Percentiles rank a stretch among this genome's conserved stretches.
These are phyloP conservation scores for Pseudochirops cupreus DNA, from an alignment of 2,797 vertebrate genomes.

Conservation along the genomic window DNA sequence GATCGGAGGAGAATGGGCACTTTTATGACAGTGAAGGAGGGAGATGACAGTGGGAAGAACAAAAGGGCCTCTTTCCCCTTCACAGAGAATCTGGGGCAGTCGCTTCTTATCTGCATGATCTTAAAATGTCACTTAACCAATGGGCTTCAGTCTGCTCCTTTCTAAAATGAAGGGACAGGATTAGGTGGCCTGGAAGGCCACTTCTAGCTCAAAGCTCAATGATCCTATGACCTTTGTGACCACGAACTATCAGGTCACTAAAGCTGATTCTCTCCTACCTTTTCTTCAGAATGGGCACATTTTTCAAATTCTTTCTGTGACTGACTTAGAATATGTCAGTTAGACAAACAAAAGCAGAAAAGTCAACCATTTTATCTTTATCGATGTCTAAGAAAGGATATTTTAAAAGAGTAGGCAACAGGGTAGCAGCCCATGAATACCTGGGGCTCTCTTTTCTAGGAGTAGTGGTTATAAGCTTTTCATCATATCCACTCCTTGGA, in stretches of 20 bases:
- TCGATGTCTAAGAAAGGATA: neutral
- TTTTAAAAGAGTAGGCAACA: neutral
- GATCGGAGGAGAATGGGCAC: neutral
- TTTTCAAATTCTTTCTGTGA: neutral
- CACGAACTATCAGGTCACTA: neutral
- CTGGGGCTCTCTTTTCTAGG: neutral
- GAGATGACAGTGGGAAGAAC: neutral
- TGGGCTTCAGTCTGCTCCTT: neutral
- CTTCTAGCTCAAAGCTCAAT: neutral
- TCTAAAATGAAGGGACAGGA: neutral
- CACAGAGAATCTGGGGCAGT: neutral
- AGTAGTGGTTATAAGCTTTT: neutral
- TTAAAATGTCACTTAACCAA: neutral
- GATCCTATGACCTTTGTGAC: neutral
- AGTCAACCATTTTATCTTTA: neutral
- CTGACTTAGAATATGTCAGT: neutral
- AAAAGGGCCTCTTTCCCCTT: neutral
- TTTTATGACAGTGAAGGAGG: neutral
- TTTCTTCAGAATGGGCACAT: neutral
- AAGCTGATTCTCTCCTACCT: neutral
- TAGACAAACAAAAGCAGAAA: neutral
- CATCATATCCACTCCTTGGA: neutral
- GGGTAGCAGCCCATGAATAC: neutral
- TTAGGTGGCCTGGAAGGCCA: neutral
- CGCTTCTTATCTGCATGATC: neutral